Conservation (phyloP, 2,797 vertebrate genomes). For the Microcaecilia unicolor region DNA sequence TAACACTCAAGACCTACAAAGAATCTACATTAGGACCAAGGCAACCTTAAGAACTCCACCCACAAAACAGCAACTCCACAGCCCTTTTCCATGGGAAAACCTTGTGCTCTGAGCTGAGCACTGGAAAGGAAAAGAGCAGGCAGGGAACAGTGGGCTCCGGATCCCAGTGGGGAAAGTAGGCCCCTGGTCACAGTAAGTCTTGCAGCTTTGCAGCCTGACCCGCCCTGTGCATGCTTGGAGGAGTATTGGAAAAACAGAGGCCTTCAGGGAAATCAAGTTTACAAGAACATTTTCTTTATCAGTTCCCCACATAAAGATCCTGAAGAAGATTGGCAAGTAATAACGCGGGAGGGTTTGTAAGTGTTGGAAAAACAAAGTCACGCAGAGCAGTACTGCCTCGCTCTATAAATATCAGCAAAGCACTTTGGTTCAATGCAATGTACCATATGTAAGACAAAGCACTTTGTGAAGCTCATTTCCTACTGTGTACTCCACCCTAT, state of each 20-base stretch:
- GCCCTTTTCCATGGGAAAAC: no score
- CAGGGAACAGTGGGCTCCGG: not conserved
- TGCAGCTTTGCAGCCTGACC: not conserved
- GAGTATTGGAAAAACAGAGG: not conserved
- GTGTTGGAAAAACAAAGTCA: not conserved
- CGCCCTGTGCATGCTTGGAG: constrained; percentile 6
- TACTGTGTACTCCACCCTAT: not conserved
- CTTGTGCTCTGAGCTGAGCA: not conserved
- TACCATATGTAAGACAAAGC: not conserved
- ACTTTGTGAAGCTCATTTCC: not conserved
- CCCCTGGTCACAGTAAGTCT: not conserved
- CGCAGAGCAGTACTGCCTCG: not conserved
- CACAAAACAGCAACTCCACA: no score
- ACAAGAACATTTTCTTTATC: not conserved
- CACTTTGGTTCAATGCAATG: not conserved
- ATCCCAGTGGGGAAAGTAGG: not conserved
- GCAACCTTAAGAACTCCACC: no score
- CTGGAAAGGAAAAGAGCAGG: not conserved
- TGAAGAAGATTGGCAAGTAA: not conserved
- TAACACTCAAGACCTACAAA: no score
- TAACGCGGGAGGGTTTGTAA: not conserved
- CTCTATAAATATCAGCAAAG: not conserved
- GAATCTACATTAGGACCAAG: no score
- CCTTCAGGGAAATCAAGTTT: constrained; percentile 10
- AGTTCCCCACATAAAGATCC: not conserved